Evolutionary conservation across 2,797 vertebrate genomes (phyloP).

Genomic region (Oryzias sinensis): DNA sequence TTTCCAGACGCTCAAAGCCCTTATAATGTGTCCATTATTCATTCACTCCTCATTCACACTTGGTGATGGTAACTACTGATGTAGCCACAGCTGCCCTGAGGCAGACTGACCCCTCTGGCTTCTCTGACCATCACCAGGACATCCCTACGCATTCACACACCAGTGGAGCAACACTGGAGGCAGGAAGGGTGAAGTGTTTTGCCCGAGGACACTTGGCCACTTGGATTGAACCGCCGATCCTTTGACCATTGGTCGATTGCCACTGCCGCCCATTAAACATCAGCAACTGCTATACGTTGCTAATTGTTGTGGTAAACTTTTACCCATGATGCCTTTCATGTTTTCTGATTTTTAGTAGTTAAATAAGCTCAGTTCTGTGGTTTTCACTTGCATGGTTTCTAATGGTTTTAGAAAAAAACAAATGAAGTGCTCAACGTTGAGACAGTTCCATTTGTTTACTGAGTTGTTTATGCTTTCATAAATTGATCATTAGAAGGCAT

Average conservation of each 20-base stretch:
- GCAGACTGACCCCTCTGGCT: too few species aligned
- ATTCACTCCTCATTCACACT: too few species aligned
- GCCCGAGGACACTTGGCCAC: too few species aligned
- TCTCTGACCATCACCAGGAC: too few species aligned
- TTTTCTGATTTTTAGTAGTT: not conserved
- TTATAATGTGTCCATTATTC: too few species aligned
- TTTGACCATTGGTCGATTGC: not conserved
- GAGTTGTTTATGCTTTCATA: not conserved
- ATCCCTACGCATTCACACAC: too few species aligned
- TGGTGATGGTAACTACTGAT: too few species aligned
- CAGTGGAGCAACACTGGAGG: too few species aligned
- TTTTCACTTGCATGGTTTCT: not conserved
- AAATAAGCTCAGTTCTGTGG: not conserved
- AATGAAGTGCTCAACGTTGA: not conserved
- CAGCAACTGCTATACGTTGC: not conserved
- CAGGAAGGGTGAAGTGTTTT: too few species aligned
- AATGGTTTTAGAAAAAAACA: not conserved
- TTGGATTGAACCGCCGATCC: not conserved
- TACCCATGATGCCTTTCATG: slow-evolving; percentile 61
- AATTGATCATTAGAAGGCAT: slow-evolving; percentile 11
- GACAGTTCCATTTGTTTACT: not conserved
- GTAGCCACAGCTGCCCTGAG: too few species aligned
- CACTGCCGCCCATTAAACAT: not conserved
- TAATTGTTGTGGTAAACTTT: slow-evolving; percentile 35
- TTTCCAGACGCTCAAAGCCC: too few species aligned